These are phyloP conservation scores for Cisticola juncidis DNA, from an alignment of 2,113 vertebrate genomes.

Conservation along the genomic window DNA sequence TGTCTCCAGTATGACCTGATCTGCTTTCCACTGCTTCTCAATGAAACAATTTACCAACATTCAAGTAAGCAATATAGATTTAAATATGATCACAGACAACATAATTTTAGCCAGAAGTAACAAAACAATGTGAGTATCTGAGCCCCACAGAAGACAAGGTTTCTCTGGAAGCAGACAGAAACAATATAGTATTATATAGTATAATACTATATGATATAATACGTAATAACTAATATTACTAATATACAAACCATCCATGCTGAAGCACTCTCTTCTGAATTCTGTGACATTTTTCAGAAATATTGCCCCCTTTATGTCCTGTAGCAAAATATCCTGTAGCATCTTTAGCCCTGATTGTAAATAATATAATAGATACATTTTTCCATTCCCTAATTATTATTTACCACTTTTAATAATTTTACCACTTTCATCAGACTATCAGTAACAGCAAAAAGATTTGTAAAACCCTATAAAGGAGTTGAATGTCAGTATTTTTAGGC, in stretches of 20 bases:
- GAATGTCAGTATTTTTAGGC: background rate
- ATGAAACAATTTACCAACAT: background rate
- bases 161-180: background rate
- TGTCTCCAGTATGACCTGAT: background rate
- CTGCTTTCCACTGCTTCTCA: background rate
- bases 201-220: background rate
- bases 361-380: background rate
- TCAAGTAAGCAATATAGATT: background rate
- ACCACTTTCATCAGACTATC: background rate
- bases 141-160: background rate
- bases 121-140: rapidly evolving
- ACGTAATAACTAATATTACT: background rate
- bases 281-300: background rate
- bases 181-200: background rate
- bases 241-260: background rate
- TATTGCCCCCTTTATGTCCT: background rate
- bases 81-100: background rate
- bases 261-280: background rate
- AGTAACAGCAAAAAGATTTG: background rate
- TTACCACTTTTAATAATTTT: background rate
- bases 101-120: background rate
- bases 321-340: background rate
- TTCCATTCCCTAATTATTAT: background rate
- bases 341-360: background rate
- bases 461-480: background rate